Conservation (phyloP, 2,113 vertebrate genomes). For the Corythornis cristatus region DNA sequence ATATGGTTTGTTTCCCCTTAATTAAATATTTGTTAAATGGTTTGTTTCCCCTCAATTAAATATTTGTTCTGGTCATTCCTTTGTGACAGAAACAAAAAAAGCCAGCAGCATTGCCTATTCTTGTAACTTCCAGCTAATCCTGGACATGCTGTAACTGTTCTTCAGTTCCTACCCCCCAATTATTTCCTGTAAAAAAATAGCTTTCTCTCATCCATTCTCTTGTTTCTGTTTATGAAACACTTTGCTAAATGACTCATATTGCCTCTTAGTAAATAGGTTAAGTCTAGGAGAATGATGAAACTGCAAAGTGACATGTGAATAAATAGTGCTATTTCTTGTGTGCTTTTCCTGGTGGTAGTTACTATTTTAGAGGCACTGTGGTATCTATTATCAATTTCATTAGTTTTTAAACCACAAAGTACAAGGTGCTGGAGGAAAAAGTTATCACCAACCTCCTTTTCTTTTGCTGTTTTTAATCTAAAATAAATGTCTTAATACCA, state of each 20-base stretch:
- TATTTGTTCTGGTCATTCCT: conserved; percentile 48
- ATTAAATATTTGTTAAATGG: conserved; percentile 59
- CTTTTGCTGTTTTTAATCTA: not conserved
- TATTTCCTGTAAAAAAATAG: conserved; percentile 15
- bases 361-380: not conserved
- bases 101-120: not conserved
- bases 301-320: conserved; percentile 7
- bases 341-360: conserved; percentile 8
- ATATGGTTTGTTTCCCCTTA: conserved; percentile 22
- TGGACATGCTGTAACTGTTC: conserved; percentile 14
- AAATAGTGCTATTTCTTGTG: not conserved
- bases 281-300: conserved; percentile 8
- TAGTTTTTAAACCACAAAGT: not conserved
- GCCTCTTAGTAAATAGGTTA: conserved; percentile 22
- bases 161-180: not conserved
- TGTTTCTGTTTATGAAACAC: conserved; percentile 1
- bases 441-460: not conserved
- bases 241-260: not conserved
- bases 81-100: conserved; percentile 23
- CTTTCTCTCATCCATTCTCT: conserved; percentile 5
- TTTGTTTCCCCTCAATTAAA: conserved; percentile 53
- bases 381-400: not conserved
- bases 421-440: not conserved
- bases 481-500: not conserved
- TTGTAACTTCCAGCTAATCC: conserved; percentile 38